A percentile compares a stretch with the other conserved stretches of the same genome.
Conservation (phyloP, 2,113 vertebrate genomes). For the Puntigrus tetrazona region DNA sequence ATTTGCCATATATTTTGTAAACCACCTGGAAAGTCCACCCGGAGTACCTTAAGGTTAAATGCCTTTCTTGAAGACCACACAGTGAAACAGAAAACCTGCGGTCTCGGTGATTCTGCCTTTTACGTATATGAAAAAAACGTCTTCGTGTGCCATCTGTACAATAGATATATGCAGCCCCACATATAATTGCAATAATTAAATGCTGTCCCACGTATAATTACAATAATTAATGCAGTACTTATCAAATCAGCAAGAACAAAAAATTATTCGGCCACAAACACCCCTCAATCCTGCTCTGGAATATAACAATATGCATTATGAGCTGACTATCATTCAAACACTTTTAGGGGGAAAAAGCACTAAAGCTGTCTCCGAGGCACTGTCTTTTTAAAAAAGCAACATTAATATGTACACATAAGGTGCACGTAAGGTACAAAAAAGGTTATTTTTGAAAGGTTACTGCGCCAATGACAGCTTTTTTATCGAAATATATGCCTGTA, state of each 20-base stretch:
- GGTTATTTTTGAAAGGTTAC: not conserved
- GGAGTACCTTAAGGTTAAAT: slow-evolving; percentile 1
- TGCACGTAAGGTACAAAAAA: not conserved
- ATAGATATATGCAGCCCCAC: no score
- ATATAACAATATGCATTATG: not conserved
- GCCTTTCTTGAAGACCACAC: slow-evolving; percentile 8
- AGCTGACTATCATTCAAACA: not conserved
- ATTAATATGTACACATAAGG: not conserved
- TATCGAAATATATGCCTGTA: not conserved
- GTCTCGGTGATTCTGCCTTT: not conserved
- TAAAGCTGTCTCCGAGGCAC: no score
- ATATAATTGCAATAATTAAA: no score
- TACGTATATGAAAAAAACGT: not conserved
- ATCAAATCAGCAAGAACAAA: no score
- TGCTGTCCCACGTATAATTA: not conserved
- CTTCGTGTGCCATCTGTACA: not conserved
- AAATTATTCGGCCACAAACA: no score
- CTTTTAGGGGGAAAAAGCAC: no score
- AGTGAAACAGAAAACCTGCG: not conserved
- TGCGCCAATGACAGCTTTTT: not conserved
- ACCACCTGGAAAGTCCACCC: not conserved
- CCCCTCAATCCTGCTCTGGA: not conserved
- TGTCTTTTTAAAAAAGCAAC: no score
- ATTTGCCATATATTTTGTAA: not conserved
- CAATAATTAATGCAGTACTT: not conserved